phyloP scores from a whole-genome alignment of 2,113 vertebrate species.

The Ovibos moschatus region DNA sequence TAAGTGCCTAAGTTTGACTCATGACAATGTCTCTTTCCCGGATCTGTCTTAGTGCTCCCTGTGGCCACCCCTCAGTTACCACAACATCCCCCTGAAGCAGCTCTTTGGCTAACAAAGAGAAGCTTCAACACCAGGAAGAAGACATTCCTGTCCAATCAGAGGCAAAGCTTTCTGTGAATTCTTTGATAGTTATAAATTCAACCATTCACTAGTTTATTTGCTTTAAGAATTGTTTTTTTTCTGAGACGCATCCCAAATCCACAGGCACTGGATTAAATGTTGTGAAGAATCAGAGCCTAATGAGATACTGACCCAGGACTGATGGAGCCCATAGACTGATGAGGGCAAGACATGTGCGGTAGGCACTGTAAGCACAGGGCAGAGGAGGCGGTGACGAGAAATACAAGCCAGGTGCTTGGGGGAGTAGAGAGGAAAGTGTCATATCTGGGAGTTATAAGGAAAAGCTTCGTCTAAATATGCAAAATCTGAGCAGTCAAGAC shows the following conservation, averaged over 20 bases:
- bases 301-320: background rate
- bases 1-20: constrained; percentile 46
- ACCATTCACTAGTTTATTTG: background rate
- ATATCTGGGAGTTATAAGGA: background rate
- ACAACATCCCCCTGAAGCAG: background rate
- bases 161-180: background rate
- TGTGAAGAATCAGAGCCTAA: background rate
- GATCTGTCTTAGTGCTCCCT: background rate
- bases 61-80: background rate
- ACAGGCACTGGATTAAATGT: background rate
- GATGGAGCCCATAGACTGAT: background rate
- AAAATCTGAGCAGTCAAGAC: background rate
- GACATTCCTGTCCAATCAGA: background rate
- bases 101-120: background rate
- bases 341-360: background rate
- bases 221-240: background rate
- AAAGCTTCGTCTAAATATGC: background rate
- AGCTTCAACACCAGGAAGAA: background rate
- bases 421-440: background rate
- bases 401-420: background rate
- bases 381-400: background rate
- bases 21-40: constrained; percentile 12
- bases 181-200: background rate
- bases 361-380: background rate
- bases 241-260: background rate